Conservation (phyloP, 2,113 vertebrate genomes). For the Probosciger aterrimus region DNA sequence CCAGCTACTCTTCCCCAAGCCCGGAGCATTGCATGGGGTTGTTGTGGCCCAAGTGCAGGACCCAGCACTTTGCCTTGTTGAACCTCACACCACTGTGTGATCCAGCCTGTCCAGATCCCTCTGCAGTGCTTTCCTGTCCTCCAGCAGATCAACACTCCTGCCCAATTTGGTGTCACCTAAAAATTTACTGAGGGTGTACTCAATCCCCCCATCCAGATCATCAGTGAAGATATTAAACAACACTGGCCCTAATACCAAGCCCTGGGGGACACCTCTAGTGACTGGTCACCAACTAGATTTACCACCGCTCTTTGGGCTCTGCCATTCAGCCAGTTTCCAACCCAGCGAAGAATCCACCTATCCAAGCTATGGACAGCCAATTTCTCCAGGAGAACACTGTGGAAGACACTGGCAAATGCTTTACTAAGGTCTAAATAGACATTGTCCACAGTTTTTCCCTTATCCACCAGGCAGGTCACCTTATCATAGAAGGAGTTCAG, state of each 20-base stretch:
- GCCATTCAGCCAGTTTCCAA: not conserved
- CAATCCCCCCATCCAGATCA: not conserved
- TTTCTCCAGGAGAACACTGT: not conserved
- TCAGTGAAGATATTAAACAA: not conserved
- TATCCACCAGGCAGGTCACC: not conserved
- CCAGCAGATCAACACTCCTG: not conserved
- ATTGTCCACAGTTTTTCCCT: not conserved
- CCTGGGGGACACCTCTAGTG: not conserved
- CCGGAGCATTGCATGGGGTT: not conserved
- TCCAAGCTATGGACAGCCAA: not conserved
- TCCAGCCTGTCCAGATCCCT: not conserved
- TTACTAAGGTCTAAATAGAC: not conserved
- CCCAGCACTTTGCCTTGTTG: not conserved
- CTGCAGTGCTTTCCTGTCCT: not conserved
- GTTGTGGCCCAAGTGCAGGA: not conserved
- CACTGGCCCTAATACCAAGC: not conserved
- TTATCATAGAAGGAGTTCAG: not conserved
- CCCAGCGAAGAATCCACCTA: not conserved
- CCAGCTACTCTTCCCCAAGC: not conserved
- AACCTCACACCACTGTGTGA: accelerated
- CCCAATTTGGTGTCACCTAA: not conserved
- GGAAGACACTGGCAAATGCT: not conserved
- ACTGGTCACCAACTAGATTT: accelerated
- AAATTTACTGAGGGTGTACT: not conserved
- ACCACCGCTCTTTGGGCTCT: not conserved